Conservation (phyloP, 2,797 vertebrate species). For the Rousettus madagascariensis region DNA sequence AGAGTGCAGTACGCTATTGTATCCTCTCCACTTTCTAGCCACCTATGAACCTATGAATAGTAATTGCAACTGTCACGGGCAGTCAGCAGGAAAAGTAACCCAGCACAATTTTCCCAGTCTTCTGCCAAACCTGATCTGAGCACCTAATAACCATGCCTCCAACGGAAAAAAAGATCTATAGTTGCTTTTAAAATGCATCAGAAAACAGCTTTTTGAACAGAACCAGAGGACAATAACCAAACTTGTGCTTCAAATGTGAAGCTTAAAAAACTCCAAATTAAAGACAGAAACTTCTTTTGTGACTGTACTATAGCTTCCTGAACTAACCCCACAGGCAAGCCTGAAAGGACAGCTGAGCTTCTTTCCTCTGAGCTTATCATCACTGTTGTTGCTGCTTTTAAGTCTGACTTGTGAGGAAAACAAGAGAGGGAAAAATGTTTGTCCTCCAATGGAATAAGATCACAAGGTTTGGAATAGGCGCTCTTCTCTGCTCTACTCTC, state of each 20-base stretch:
- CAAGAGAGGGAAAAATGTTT: constrained; percentile 69
- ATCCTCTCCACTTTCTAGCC: constrained; percentile 79
- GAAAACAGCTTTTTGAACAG: constrained; percentile 84
- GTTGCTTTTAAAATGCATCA: constrained; percentile 80
- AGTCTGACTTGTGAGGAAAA: constrained; percentile 79
- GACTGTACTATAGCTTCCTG: constrained; percentile 72
- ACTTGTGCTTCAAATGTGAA: constrained; percentile 89
- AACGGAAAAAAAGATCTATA: constrained; percentile 61
- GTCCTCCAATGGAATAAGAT: constrained; percentile 78
- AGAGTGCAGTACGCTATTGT: constrained; percentile 82
- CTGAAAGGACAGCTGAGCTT: constrained; percentile 80
- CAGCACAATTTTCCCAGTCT: constrained; percentile 88
- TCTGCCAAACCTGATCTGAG: constrained; percentile 88
- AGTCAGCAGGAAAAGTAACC: constrained; percentile 91
- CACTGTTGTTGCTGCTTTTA: constrained; percentile 80
- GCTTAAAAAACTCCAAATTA: constrained; percentile 84
- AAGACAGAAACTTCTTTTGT: constrained; percentile 87
- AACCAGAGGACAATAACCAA: constrained; percentile 90
- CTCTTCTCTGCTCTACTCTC: constrained; percentile 44
- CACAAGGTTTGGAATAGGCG: constrained; percentile 62
- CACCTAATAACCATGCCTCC: constrained; percentile 82
- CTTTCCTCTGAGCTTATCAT: constrained; percentile 73
- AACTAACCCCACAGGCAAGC: constrained; percentile 73
- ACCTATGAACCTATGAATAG: constrained; percentile 94
- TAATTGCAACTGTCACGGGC: constrained; percentile 93